These are phyloP conservation scores for Megalops cyprinoides DNA, from an alignment of 2,797 vertebrate species.

Conservation along the genomic window DNA sequence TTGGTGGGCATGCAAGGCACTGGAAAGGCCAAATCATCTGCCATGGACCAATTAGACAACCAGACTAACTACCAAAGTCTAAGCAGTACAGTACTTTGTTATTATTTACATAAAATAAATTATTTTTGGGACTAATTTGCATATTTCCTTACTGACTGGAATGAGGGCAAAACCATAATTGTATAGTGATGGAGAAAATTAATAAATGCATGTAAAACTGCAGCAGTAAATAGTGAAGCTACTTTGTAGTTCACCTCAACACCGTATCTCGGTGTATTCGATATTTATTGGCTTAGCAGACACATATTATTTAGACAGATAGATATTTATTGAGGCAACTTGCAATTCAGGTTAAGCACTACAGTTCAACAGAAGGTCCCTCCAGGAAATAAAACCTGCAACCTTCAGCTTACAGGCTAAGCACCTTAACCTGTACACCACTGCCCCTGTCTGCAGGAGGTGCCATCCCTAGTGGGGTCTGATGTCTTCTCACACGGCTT, in stretches of 20 bases:
- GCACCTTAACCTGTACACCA: not conserved
- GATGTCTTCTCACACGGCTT: not conserved
- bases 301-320: not conserved
- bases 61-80: no score
- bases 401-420: not conserved
- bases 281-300: no score
- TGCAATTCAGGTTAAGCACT: not conserved
- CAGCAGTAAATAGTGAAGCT: no score
- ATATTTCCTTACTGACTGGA: no score
- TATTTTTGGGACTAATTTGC: no score
- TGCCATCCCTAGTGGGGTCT: not conserved
- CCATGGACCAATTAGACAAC: no score
- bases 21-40: no score
- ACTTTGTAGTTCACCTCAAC: not conserved
- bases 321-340: not conserved
- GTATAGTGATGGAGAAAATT: not conserved
- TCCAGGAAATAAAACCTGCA: not conserved
- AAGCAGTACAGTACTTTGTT: no score
- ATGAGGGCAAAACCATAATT: no score
- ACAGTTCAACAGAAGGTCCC: not conserved
- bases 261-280: no score
- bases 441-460: not conserved
- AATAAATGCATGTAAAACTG: not conserved
- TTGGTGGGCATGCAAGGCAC: no score
- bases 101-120: no score